A percentile compares a stretch with the other conserved stretches of the same genome.
These are phyloP conservation scores for Tenebrio molitor DNA, from an alignment of 1,140 invertebrate genomes.

Conservation along the genomic window DNA sequence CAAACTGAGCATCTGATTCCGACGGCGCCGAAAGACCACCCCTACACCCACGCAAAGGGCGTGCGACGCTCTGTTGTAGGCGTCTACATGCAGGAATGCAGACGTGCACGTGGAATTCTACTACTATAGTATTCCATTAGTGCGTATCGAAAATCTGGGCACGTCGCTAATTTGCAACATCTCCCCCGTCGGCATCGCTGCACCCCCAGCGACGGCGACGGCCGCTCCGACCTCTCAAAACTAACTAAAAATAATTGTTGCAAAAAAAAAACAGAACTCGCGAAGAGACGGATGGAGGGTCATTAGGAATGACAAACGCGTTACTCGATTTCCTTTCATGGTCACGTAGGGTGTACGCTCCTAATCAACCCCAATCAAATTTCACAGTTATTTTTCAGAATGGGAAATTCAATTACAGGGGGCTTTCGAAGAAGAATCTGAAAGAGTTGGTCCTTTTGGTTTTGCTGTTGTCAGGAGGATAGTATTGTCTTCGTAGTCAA, in stretches of 20 bases:
- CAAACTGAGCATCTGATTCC: conserved; percentile 38
- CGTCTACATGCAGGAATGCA: conserved; percentile 42
- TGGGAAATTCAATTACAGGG: too few species aligned
- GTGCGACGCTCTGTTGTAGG: conserved; percentile 48
- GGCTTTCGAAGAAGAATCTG: conserved; percentile 19
- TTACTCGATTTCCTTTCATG: conserved; percentile 35
- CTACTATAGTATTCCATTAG: conserved; percentile 39
- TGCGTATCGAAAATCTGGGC: conserved; percentile 33
- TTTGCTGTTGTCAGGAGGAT: neutral
- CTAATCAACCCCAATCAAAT: conserved; percentile 1
- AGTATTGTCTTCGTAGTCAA: conserved; percentile 17
- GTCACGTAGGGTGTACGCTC: neutral
- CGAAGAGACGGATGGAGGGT: conserved; percentile 16
- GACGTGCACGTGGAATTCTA: conserved; percentile 44
- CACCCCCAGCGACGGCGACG: too few species aligned
- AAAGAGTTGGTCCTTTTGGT: conserved; percentile 4
- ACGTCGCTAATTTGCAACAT: conserved; percentile 5
- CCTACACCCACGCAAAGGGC: conserved; percentile 53
- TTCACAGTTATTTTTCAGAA: too few species aligned
- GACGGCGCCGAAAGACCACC: conserved; percentile 41
- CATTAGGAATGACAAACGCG: conserved; percentile 32
- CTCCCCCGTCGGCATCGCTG: neutral
- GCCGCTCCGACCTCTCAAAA: neutral
- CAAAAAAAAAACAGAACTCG: conserved; percentile 8
- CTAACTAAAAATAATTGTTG: conserved; percentile 12